Percentiles rank a stretch among this genome's conserved stretches.
phyloP scores from a whole-genome alignment of 35 echinoderm and acorn worm species.

The Apostichopus californicus region DNA sequence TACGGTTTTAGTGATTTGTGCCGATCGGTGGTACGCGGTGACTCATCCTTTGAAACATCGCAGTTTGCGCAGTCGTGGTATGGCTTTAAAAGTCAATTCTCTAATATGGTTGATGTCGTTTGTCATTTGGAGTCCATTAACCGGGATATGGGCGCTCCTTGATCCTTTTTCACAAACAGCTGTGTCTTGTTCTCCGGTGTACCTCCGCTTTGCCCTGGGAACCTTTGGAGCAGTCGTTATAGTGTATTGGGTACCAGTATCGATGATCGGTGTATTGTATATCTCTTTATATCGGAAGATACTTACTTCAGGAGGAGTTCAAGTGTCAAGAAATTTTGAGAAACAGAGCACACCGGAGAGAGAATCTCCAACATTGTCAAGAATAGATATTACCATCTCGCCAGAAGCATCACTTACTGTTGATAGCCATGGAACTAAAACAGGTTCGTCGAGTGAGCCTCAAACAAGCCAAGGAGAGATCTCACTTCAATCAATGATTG shows the following conservation, averaged over 20 bases:
- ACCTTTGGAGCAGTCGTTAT: neutral
- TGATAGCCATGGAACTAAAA: neutral
- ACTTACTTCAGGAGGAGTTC: neutral
- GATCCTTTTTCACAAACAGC: neutral
- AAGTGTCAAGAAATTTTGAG: neutral
- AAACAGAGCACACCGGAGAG: neutral
- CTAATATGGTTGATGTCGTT: neutral
- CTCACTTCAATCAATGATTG: neutral
- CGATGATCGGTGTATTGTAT: neutral
- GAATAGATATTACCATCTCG: neutral
- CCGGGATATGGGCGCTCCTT: neutral
- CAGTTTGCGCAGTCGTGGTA: neutral
- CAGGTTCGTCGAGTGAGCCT: neutral
- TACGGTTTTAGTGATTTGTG: slow-evolving; percentile 18
- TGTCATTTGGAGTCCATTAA: neutral
- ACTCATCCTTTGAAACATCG: neutral
- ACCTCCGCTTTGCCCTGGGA: neutral
- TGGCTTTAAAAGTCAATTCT: slow-evolving; percentile 1
- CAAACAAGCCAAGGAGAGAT: neutral
- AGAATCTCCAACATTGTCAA: neutral
- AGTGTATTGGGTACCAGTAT: neutral
- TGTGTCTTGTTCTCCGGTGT: neutral
- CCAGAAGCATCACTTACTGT: neutral
- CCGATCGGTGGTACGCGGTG: slow-evolving; percentile 1
- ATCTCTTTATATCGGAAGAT: neutral